Evolutionary conservation across 2,113 vertebrate genomes (phyloP).

Genomic region (Dipodomys ordii): DNA sequence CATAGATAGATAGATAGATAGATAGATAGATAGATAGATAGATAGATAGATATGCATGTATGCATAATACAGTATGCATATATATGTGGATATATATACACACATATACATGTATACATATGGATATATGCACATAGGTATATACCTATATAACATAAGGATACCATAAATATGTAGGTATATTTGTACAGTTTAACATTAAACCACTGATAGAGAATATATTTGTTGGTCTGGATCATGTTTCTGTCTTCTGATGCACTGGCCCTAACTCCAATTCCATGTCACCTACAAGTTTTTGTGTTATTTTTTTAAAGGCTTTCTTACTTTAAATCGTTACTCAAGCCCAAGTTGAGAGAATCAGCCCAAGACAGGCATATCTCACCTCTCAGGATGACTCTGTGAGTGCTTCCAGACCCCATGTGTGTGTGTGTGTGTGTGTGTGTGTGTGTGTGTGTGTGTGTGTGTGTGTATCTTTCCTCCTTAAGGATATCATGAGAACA

Average conservation of each 20-base stretch:
- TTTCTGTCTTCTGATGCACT: background rate
- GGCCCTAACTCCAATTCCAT: background rate
- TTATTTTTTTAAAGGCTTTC: background rate
- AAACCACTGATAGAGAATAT: constrained; percentile 15
- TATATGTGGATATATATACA: too few relatives aligned
- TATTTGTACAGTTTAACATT: background rate
- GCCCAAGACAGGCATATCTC: background rate
- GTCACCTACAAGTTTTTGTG: background rate
- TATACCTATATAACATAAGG: too few relatives aligned
- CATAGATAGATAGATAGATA: too few relatives aligned
- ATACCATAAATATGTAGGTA: too few relatives aligned
- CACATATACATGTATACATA: too few relatives aligned
- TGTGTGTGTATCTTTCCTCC: background rate
- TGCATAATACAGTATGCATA: too few relatives aligned
- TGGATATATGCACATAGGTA: too few relatives aligned
- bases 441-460: too few relatives aligned
- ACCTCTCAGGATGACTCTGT: background rate
- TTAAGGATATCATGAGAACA: background rate
- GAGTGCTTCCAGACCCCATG: background rate
- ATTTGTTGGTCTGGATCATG: background rate
- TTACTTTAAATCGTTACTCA: background rate
- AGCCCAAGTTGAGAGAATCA: background rate
- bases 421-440: too few relatives aligned
- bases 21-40: too few relatives aligned
- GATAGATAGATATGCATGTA: too few relatives aligned